phyloP scores from a whole-genome alignment of 2,888 invertebrate species.

The Agrochola circellaris region DNA sequence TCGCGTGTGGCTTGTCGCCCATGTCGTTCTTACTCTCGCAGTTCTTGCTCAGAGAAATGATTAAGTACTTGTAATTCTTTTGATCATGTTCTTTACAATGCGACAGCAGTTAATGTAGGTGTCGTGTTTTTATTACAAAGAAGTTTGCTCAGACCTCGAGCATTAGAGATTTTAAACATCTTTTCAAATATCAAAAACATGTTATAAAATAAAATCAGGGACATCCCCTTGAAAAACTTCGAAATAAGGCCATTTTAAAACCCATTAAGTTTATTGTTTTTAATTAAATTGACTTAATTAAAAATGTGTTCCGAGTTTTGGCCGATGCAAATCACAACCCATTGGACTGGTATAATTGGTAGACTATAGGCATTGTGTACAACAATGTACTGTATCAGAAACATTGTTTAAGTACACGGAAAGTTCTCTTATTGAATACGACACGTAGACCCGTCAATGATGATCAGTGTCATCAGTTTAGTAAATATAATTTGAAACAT shows the following conservation, averaged over 20 bases:
- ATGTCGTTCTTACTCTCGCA: conserved; percentile 48
- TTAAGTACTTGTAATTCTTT: conserved; percentile 17
- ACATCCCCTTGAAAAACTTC: neutral
- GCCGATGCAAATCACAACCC: conserved; percentile 36
- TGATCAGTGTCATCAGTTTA: conserved; percentile 54
- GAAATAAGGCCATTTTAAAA: conserved; percentile 25
- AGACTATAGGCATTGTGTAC: conserved; percentile 25
- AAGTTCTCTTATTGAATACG: conserved; percentile 35
- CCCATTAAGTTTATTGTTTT: conserved; percentile 29
- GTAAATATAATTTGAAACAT: conserved; percentile 62
- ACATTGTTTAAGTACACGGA: conserved; percentile 37
- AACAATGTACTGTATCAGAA: conserved; percentile 43
- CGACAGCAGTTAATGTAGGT: conserved; percentile 15
- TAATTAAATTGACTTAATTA: conserved; percentile 41
- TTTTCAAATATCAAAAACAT: conserved; percentile 41
- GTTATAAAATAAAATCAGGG: conserved; percentile 41
- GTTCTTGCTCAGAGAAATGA: conserved; percentile 13
- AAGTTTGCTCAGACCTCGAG: conserved; percentile 30
- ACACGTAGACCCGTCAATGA: conserved; percentile 54
- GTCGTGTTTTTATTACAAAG: conserved; percentile 30
- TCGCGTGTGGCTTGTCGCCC: conserved; percentile 76
- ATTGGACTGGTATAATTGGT: conserved; percentile 26
- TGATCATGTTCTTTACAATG: conserved; percentile 16
- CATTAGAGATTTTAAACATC: conserved; percentile 40
- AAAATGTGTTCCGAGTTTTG: conserved; percentile 25